Percentiles rank a stretch among this genome's conserved stretches.
Evolutionary conservation across 2,888 invertebrate species (phyloP).

Genomic region (Bombylius discolor): DNA sequence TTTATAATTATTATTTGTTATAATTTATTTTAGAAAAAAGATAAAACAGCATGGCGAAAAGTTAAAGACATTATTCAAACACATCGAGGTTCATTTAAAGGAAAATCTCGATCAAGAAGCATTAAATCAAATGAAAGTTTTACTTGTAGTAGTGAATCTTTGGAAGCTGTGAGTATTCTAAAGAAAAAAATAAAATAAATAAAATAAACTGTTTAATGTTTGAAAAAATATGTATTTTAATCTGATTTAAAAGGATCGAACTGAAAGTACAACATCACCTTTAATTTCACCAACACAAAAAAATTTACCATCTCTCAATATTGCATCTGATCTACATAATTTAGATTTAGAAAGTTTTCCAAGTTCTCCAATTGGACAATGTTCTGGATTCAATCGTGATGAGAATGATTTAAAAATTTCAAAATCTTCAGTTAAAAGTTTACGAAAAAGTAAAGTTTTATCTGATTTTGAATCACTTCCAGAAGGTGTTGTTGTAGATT

Average conservation of each 20-base stretch:
- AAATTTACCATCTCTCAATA: not conserved
- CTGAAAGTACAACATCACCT: slow-evolving; percentile 5
- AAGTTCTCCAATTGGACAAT: slow-evolving; percentile 9
- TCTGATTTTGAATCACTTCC: slow-evolving; percentile 34
- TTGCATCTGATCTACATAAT: not conserved
- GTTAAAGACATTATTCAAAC: slow-evolving; percentile 66
- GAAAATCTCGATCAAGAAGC: slow-evolving; percentile 13
- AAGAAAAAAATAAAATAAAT: not conserved
- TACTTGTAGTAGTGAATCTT: slow-evolving; percentile 14
- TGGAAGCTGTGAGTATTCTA: slow-evolving; percentile 11
- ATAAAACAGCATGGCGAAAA: slow-evolving; percentile 63
- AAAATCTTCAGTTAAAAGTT: slow-evolving; percentile 12
- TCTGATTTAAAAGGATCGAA: slow-evolving; percentile 1
- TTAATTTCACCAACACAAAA: slow-evolving; percentile 11
- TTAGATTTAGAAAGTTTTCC: slow-evolving; percentile 1
- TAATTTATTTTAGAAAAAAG: slow-evolving; percentile 28
- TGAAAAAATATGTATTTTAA: no score
- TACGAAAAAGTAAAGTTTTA: slow-evolving; percentile 17
- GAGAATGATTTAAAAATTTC: slow-evolving; percentile 12
- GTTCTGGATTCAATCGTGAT: not conserved
- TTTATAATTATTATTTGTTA: no score
- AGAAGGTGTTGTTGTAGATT: slow-evolving; percentile 30
- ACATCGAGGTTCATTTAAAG: slow-evolving; percentile 20
- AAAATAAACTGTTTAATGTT: no score
- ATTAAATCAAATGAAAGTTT: slow-evolving; percentile 15